Percentiles rank a stretch among this genome's conserved stretches.
Conservation (phyloP, 2,888 invertebrate genomes). For the Parelbella ahira region DNA sequence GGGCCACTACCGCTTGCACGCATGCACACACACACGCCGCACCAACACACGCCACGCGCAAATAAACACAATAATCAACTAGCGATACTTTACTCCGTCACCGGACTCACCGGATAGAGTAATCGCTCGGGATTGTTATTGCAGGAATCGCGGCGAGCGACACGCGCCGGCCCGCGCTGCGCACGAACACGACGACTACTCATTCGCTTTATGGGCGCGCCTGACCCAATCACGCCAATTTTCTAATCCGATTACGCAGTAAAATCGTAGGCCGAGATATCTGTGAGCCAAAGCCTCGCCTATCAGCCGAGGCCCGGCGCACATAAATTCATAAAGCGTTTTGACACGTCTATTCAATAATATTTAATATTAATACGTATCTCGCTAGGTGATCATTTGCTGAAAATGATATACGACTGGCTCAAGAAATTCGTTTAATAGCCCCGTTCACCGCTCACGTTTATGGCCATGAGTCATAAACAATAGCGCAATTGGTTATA, state of each 20-base stretch:
- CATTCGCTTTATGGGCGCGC: constrained; percentile 7
- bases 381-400: not conserved
- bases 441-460: no score
- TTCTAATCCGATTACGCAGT: constrained; percentile 16
- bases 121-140: constrained; percentile 65
- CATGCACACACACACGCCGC: constrained; percentile 59
- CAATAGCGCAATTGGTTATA: no score
- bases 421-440: no score
- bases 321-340: constrained; percentile 10
- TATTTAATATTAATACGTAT: not conserved
- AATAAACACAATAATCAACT: constrained; percentile 79
- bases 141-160: constrained; percentile 49
- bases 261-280: constrained; percentile 14
- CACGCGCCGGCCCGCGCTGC: constrained; percentile 45
- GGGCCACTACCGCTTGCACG: constrained; percentile 66
- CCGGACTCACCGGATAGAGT: constrained; percentile 79
- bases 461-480: no score
- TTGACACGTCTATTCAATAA: constrained; percentile 12
- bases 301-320: not conserved
- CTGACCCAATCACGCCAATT: constrained; percentile 27
- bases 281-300: constrained; percentile 1
- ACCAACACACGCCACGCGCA: constrained; percentile 68
- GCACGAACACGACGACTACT: constrained; percentile 8
- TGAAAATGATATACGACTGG: not conserved
- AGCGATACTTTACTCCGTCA: constrained; percentile 78